phyloP scores from a whole-genome alignment of 2,888 invertebrate species.

The Apeira syringaria region DNA sequence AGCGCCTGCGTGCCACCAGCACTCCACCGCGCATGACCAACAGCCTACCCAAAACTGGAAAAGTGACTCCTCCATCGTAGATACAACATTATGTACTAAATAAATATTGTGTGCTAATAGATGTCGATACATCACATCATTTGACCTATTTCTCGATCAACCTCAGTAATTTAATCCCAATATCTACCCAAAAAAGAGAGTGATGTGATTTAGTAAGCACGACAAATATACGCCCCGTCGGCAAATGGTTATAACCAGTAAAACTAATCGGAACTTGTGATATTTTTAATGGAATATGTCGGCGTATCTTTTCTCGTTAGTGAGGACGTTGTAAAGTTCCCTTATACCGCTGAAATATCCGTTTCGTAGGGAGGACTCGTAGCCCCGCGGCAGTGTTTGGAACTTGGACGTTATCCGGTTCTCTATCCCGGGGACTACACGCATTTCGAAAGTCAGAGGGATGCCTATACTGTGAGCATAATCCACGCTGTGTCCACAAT shows the following conservation, averaged over 20 bases:
- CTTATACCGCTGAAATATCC: constrained; percentile 65
- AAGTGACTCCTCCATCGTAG: constrained; percentile 82
- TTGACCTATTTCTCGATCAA: constrained; percentile 60
- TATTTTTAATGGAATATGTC: constrained; percentile 32
- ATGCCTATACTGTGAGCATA: constrained; percentile 51
- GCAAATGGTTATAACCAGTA: constrained; percentile 31
- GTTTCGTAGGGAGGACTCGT: constrained; percentile 51
- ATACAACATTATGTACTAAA: constrained; percentile 80
- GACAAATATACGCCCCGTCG: constrained; percentile 34
- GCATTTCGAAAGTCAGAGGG: constrained; percentile 59
- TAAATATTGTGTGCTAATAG: constrained; percentile 77
- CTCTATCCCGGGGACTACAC: constrained; percentile 60
- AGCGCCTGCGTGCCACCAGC: constrained; percentile 63
- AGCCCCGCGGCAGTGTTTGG: constrained; percentile 59
- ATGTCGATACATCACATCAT: constrained; percentile 62
- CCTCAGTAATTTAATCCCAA: constrained; percentile 48
- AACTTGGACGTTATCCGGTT: constrained; percentile 54
- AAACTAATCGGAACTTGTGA: constrained; percentile 27
- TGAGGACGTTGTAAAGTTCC: constrained; percentile 56
- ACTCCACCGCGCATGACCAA: constrained; percentile 73
- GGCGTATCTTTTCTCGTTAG: constrained; percentile 46
- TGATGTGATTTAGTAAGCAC: no score
- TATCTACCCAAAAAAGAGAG: no score
- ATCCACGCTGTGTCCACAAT: constrained; percentile 72
- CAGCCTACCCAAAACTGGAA: constrained; percentile 80